A percentile compares a stretch with the other conserved stretches of the same genome.
These are phyloP conservation scores for Calliphora vicina DNA, from an alignment of 1,140 invertebrate genomes.

Conservation along the genomic window DNA sequence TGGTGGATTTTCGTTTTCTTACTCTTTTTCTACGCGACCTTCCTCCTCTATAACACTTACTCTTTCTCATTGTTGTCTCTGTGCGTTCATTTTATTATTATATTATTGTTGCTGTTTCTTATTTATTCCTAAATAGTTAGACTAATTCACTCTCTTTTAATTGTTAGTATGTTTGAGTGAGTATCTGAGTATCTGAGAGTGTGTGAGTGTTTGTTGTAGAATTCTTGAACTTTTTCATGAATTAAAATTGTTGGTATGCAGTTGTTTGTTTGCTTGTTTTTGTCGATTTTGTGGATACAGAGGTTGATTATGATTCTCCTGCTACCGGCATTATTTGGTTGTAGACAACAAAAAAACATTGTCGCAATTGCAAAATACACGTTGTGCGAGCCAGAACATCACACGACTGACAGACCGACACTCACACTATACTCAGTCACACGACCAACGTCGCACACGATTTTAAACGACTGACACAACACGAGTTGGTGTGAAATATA, in stretches of 20 bases:
- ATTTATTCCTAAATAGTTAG: background rate
- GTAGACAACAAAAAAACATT: conserved; percentile 31
- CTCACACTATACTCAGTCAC: background rate
- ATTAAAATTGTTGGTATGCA: background rate
- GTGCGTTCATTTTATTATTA: no score
- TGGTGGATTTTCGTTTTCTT: background rate
- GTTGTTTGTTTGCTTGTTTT: background rate
- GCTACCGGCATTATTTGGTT: background rate
- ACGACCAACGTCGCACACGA: background rate
- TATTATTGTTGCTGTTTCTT: background rate
- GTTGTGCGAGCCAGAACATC: background rate
- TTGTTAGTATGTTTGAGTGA: background rate
- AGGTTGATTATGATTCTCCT: background rate
- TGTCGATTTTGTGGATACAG: background rate
- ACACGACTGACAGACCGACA: background rate
- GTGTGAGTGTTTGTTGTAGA: background rate
- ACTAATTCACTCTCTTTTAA: background rate
- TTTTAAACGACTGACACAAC: background rate
- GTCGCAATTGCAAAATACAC: conserved; percentile 27
- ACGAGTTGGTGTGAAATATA: background rate
- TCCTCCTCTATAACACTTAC: background rate
- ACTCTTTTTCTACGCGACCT: background rate
- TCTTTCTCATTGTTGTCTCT: background rate
- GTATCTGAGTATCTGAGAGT: background rate
- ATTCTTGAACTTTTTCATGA: background rate